Evolutionary conservation across 2,888 invertebrate species (phyloP).

Genomic region (Microplitis deprimator): DNA sequence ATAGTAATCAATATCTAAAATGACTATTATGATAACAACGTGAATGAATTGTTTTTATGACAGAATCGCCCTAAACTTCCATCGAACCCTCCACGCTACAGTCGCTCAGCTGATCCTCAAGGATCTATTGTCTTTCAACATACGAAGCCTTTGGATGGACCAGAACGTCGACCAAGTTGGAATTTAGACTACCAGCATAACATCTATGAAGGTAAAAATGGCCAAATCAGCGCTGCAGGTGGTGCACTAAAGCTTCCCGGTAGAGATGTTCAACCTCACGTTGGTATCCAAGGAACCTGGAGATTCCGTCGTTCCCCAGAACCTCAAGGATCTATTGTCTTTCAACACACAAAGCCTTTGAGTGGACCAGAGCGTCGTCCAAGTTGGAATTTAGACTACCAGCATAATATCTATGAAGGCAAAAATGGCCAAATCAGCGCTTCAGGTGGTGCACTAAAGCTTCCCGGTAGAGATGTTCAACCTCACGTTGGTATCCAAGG

Average conservation of each 20-base stretch:
- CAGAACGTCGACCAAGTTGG: neutral
- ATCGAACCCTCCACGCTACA: neutral
- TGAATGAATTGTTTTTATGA: neutral
- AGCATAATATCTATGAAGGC: neutral
- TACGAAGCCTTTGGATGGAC: neutral
- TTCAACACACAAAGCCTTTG: neutral
- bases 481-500: neutral
- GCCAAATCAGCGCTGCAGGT: neutral
- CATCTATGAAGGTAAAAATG: neutral
- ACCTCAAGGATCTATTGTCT: neutral
- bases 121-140: neutral
- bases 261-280: neutral
- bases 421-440: neutral
- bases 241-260: neutral
- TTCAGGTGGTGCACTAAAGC: neutral
- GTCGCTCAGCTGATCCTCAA: neutral
- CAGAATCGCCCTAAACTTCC: neutral
- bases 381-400: neutral
- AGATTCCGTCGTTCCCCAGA: neutral
- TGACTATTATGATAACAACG: neutral
- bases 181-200: neutral
- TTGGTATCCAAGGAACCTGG: neutral
- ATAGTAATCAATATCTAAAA: neutral
- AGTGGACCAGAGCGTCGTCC: neutral
- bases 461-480: neutral